Conservation (phyloP, 2,888 invertebrate genomes). For the Lepidonotus clava region DNA sequence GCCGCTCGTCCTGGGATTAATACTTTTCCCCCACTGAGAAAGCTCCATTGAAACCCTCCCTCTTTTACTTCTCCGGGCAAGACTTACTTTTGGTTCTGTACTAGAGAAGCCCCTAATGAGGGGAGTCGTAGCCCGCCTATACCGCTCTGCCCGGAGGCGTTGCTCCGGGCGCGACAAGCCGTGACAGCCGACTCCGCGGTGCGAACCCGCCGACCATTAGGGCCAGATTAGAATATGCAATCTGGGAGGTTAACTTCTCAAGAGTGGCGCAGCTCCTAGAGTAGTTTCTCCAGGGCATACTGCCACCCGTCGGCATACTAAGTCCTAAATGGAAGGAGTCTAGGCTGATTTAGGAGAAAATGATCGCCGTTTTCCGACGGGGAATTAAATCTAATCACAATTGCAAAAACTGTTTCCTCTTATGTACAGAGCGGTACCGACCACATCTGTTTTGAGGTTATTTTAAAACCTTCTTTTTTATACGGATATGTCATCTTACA, state of each 20-base stretch:
- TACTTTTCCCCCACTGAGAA: neutral
- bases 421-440: too few relatives aligned
- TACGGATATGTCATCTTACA: too few relatives aligned
- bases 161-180: neutral
- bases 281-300: too few relatives aligned
- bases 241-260: neutral
- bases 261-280: conserved; percentile 2
- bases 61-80: neutral
- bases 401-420: too few relatives aligned
- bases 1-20: neutral
- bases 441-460: too few relatives aligned
- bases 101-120: conserved; percentile 9
- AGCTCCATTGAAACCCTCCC: neutral
- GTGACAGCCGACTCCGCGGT: conserved; percentile 21
- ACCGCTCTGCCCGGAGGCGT: neutral
- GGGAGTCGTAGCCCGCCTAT: neutral
- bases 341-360: conserved; percentile 30
- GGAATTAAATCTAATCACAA: conserved; percentile 4
- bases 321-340: neutral
- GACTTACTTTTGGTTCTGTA: conserved; percentile 20
- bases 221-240: conserved; percentile 17
- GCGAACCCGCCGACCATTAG: neutral
- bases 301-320: neutral
- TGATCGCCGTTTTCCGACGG: conserved; percentile 5
- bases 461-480: too few relatives aligned